A percentile compares a stretch with the other conserved stretches of the same genome.
These are phyloP conservation scores for Rotaria socialis DNA, from an alignment of 2,888 invertebrate genomes.

Conservation along the genomic window DNA sequence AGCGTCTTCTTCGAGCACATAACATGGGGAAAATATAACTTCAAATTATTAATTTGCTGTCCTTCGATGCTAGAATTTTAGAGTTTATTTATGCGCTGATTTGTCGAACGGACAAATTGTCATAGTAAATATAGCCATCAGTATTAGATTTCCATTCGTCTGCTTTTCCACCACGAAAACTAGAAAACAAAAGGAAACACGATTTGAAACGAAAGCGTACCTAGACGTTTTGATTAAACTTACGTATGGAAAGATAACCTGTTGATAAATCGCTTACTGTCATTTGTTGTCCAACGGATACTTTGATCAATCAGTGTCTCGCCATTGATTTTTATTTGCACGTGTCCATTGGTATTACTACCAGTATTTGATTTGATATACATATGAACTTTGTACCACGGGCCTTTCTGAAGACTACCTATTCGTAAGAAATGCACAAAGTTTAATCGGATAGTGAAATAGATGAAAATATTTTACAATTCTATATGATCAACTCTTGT, in stretches of 20 bases:
- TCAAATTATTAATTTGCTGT: no score
- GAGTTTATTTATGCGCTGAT: not conserved
- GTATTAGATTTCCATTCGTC: not conserved
- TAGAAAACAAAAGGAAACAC: not conserved
- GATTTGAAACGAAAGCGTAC: not conserved
- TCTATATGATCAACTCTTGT: no score
- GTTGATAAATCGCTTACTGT: conserved; percentile 18
- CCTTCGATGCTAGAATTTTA: no score
- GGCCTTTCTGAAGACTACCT: not conserved
- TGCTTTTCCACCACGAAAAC: conserved; percentile 1
- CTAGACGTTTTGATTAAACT: no score
- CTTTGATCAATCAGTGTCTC: not conserved
- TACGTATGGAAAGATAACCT: not conserved
- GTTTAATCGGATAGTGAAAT: no score
- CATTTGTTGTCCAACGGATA: conserved; percentile 35
- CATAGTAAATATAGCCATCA: conserved; percentile 25
- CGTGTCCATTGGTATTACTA: not conserved
- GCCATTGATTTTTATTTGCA: not conserved
- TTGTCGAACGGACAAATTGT: conserved; percentile 27
- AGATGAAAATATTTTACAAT: no score
- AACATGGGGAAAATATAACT: no score
- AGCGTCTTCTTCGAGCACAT: no score
- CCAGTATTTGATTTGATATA: conserved; percentile 16
- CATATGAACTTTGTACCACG: not conserved
- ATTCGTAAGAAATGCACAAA: no score